Conservation (phyloP, 2,888 invertebrate genomes). For the Standfussiana lucernea region DNA sequence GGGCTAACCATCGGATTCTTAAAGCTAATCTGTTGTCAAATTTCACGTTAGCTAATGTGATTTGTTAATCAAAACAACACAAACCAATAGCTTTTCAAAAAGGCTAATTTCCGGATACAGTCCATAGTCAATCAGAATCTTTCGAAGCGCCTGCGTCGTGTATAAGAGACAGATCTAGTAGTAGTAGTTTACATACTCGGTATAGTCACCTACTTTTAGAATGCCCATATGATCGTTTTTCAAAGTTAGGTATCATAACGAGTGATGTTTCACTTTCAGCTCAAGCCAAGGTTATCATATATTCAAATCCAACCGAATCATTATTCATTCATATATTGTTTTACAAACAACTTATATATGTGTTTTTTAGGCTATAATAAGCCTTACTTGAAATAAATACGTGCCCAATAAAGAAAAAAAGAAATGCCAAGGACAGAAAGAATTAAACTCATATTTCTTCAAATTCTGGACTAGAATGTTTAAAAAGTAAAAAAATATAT, state of each 20-base stretch:
- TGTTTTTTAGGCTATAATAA: not conserved
- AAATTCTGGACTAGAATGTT: not conserved
- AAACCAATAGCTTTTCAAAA: not conserved
- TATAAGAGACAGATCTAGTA: not conserved
- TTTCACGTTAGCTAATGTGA: not conserved
- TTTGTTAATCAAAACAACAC: not conserved
- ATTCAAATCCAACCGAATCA: not conserved
- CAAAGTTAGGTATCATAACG: not conserved
- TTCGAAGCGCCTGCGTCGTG: slow-evolving; percentile 2
- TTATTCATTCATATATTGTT: not conserved
- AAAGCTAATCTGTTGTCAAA: not conserved
- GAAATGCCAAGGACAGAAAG: not conserved
- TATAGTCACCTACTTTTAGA: not conserved
- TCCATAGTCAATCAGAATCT: not conserved
- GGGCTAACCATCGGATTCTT: not conserved
- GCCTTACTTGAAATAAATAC: not conserved
- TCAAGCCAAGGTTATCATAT: not conserved
- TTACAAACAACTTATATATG: not conserved
- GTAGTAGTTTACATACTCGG: slow-evolving; percentile 1
- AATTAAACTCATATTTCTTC: not conserved
- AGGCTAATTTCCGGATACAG: not conserved
- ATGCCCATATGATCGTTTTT: not conserved
- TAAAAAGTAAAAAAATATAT: not conserved
- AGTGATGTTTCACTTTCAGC: not conserved
- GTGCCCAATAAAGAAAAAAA: not conserved